Percentiles rank a stretch among this genome's conserved stretches.
Conservation (phyloP, 1,140 invertebrate species). For the Daktulosphaira vitifoliae region DNA sequence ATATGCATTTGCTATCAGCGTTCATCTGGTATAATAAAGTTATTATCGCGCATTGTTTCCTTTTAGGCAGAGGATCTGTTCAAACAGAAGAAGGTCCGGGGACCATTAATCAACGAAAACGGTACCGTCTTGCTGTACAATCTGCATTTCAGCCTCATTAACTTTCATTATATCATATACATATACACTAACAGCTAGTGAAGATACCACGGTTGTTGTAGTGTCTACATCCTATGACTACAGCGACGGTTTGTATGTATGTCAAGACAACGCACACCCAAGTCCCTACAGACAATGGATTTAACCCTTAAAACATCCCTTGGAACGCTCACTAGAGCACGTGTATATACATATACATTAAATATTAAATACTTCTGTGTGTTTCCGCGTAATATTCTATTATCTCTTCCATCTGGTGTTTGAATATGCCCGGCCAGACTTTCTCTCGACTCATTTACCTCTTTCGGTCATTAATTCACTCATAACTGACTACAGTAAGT, state of each 20-base stretch:
- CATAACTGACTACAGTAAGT: not conserved
- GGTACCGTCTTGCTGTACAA: slow-evolving; percentile 29
- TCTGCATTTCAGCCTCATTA: slow-evolving; percentile 34
- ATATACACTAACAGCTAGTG: not conserved
- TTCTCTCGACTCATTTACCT: slow-evolving; percentile 31
- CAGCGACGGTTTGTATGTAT: too few species aligned
- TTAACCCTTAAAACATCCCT: slow-evolving; percentile 33
- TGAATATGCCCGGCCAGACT: slow-evolving; percentile 30
- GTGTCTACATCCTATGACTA: not conserved
- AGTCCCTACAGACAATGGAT: slow-evolving; percentile 28
- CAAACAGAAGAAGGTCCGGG: not conserved
- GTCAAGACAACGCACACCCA: slow-evolving; percentile 22
- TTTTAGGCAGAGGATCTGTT: not conserved
- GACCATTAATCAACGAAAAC: slow-evolving; percentile 32
- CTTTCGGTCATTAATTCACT: slow-evolving; percentile 31
- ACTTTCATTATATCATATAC: slow-evolving; percentile 28
- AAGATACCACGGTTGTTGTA: not conserved
- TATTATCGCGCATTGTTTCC: slow-evolving; percentile 33
- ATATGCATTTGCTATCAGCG: not conserved
- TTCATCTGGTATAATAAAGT: slow-evolving; percentile 29
- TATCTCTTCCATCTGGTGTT: slow-evolving; percentile 34
- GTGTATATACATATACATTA: not conserved
- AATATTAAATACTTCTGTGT: slow-evolving; percentile 30
- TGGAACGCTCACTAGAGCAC: slow-evolving; percentile 8
- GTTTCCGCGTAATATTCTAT: slow-evolving; percentile 33